Base-by-base conservation (phyloP, 2,797 vertebrate species). In the Takifugu rubripes region DNA sequence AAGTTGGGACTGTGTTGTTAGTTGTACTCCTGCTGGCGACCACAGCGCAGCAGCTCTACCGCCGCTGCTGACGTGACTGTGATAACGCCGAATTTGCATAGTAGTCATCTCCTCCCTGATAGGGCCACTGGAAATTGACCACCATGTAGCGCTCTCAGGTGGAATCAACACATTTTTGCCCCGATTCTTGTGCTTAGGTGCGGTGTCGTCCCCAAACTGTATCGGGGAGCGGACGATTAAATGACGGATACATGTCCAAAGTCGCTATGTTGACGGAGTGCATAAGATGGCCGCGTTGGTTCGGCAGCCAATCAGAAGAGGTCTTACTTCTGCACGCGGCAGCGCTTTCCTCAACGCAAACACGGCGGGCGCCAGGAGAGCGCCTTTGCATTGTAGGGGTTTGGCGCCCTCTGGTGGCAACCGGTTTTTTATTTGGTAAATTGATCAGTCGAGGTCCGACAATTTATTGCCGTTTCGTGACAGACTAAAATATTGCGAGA, bases 281-380 rank as follows among this genome's bases (percentile, higher is more conserved):
- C 84, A 90, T 89, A 92, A 93, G 87, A 93, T 93, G 92, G 92
- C 91, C 89, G 90, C 87, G 84, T 74, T 44, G 52, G 2, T 27
- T 69, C 66, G 51, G 54, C 78, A 88, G 87, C 92, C 91, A 92
- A 92, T 92, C 88, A 53, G 77, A 74, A 59, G 68, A 76, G 72
- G 83, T 66, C 84, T 91, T 85, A 88, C 85, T 83, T 88, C 61
- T 59, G 77, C 81, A 81, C 78, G 83, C 80, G 79, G 78, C 62
- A 45, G 71, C 81, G 76, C 56, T 55, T 56, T 74, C 53, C 66
- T 69, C 60, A 25, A n/a, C 36, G 81, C 70, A 61, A 73, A 74
- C 79, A 54, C 65, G 72, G 83, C 82, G 68, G 59, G 58, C 11
- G 25, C 52, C 49, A 63, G 68, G 61, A 54, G 45, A 2, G 55